Evolutionary conservation across 2,797 vertebrate species (phyloP), one percentile per base, ranked within the genome.

Genomic region (Synanceia verrucosa): DNA sequence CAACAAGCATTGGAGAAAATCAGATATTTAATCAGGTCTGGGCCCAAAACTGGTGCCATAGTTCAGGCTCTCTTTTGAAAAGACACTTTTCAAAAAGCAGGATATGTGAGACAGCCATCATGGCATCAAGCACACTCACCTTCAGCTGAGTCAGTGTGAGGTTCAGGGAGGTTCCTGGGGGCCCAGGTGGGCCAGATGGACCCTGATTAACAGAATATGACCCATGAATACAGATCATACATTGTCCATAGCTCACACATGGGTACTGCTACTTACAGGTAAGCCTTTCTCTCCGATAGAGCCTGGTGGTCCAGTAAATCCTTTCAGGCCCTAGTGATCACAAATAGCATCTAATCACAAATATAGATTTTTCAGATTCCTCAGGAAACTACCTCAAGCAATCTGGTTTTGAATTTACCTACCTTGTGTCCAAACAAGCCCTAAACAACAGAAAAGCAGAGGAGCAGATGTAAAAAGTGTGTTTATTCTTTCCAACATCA

Each of bases 391-490:
- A 55, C 11, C 19, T 10, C 21, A 61, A 23, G 4, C 12, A 57
- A 6, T 31, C 9, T 24, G 24, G 9, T 60, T 73, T 58, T 52
- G 66, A 56, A 53, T 50, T 37, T 46, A 80, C 92, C 82, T 76
- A 96, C 95, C 88, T 94, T 95, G 72, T 82, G 80, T 91, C 95
- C 95, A 5, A 92, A 91, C 41, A 90, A 78, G 36, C 95, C 95
- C 95, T 95, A 51, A 58, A 67, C n/a, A 84, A 67, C 59, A 75
- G 34, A 74, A 23, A 79, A 36, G 34, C 28, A 84, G 48, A 78
- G 9, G 7, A 66, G 50, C n/a, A 74, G 18, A 60, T 68, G 52
- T 73, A 43, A 41, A 23, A 7, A 46, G 21, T 60, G 19, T 23
- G 4, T 34, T 55, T n/a, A 59, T 26, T 21, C 7, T 9, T 44